Conservation (phyloP, 2,888 invertebrate species). For the Chloroclysta siterata region DNA sequence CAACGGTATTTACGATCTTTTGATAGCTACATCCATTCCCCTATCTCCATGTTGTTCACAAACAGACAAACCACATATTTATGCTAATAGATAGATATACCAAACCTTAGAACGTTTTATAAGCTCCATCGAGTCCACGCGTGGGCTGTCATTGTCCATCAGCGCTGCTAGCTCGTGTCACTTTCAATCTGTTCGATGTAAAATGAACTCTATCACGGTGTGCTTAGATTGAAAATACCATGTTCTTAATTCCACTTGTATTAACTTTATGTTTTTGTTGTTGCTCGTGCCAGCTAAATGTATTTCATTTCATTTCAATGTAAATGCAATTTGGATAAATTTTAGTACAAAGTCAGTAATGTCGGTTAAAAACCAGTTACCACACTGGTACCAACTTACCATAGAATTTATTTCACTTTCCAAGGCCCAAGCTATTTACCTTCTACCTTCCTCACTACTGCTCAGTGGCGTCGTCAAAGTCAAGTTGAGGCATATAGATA, state of each 20-base stretch:
- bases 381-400: no score
- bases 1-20: constrained; percentile 6
- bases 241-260: not conserved
- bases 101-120: not conserved
- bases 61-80: constrained; percentile 13
- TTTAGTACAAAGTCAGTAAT: no score
- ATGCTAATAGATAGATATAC: constrained; percentile 15
- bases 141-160: constrained; percentile 7
- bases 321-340: no score
- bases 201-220: not conserved
- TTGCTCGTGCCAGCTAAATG: no score
- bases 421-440: no score
- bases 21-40: constrained; percentile 14
- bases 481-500: no score
- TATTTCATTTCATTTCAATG: no score
- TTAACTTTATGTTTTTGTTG: no score
- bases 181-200: not conserved
- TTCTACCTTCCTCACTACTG: no score
- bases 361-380: no score
- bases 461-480: no score
- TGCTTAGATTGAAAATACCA: not conserved
- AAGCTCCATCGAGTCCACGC: constrained; percentile 3
- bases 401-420: no score
- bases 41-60: constrained; percentile 13
- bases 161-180: not conserved